Conservation (phyloP, 2,888 invertebrate species). For the Lacanobia oleracea region DNA sequence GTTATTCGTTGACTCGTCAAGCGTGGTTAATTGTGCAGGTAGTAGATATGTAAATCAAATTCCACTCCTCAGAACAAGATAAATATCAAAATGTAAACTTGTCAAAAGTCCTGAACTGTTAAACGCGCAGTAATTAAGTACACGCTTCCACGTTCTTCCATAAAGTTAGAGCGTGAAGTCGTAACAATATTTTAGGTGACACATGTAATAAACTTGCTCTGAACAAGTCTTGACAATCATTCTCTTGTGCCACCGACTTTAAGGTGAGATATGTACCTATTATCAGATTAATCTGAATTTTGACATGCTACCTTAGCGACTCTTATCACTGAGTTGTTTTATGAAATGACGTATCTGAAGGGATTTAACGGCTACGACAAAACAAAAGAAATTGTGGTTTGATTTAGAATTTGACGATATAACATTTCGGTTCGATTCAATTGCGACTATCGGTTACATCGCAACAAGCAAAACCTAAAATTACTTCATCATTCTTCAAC, state of each 20-base stretch:
- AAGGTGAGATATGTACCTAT: slow-evolving; percentile 9
- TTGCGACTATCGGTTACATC: neutral
- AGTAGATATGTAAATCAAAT: slow-evolving; percentile 6
- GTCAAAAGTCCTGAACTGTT: slow-evolving; percentile 27
- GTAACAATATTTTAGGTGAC: slow-evolving; percentile 48
- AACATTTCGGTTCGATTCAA: neutral
- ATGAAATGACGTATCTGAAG: neutral
- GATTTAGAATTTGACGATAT: neutral
- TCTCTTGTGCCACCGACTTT: slow-evolving; percentile 21
- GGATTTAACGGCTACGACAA: neutral
- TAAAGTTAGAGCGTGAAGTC: slow-evolving; percentile 44
- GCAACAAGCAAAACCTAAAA: neutral
- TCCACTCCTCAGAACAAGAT: slow-evolving; percentile 1
- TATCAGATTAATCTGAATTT: slow-evolving; percentile 29
- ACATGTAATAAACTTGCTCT: slow-evolving; percentile 36
- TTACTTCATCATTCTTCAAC: slow-evolving; percentile 3
- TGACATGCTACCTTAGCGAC: slow-evolving; percentile 26
- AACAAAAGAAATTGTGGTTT: neutral
- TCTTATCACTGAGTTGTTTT: slow-evolving; percentile 6
- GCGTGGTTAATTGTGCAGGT: neutral
- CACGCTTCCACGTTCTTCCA: slow-evolving; percentile 18
- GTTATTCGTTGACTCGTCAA: neutral
- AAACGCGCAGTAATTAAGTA: slow-evolving; percentile 36
- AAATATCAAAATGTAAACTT: slow-evolving; percentile 35
- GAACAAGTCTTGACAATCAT: slow-evolving; percentile 31